Base-by-base conservation (phyloP, 2,113 vertebrate species). In the Nematolebias whitei region DNA sequence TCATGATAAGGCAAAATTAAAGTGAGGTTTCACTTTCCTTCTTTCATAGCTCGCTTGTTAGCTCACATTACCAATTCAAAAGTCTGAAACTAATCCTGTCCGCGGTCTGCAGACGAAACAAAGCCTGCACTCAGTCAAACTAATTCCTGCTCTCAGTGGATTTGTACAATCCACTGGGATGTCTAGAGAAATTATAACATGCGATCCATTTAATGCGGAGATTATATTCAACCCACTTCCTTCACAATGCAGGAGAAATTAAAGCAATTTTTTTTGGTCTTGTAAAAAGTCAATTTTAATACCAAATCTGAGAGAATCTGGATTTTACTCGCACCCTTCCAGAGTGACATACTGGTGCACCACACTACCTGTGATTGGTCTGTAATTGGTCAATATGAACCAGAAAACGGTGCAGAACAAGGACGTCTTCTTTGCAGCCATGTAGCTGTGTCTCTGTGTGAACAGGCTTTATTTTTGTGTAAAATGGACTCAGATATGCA, bases 51-150 rank as follows among this genome's bases (percentile, higher is more conserved):
- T 69, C 73, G 53, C 74, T 87, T 78, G 66, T 82, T 74, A 76
- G 86, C 75, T 88, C 76, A 26, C 70, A 80, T 89, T 84, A 90
- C 88, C 60, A 72, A 82, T 83, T 87, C 70, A 80, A 70, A 73
- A 71, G 80, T 67, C 54, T 58, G 64, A 74, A 55, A 69, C 69
- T 86, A 85, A 90, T 87, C 82, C 84, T 35, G 62, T 22, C 56
- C 60, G 40, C 63, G 74, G 53, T 50, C 63, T 79, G 32, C 68
- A 47, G 24, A 45, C 35, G 59, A 87, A 73, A 88, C 86, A 89
- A 87, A 84, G 76, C 64, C 72, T 16, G 59, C 76, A 72, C 76
- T 87, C 81, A 79, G 69, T 85, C 75, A 73, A 74, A 78, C 57
- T 55, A 78, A 86, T 80, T 74, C 78, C 67, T 1, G 13, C 22